A percentile compares a stretch with the other conserved stretches of the same genome.
These are phyloP conservation scores for Cynocephalus volans DNA, from an alignment of 2,113 vertebrate species.

Conservation along the genomic window DNA sequence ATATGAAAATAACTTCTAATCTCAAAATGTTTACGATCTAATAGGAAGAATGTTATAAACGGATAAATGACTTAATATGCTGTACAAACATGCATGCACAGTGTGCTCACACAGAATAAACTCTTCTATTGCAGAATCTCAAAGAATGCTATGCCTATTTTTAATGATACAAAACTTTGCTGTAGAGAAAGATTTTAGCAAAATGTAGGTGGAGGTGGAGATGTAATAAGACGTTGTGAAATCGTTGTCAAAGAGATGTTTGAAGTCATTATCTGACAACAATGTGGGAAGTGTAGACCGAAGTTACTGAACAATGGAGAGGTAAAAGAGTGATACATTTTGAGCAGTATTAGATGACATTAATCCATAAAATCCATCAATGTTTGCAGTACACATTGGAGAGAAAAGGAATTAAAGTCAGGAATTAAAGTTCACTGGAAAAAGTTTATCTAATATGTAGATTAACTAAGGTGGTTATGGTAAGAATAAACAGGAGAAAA, in stretches of 20 bases:
- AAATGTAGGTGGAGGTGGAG: background rate
- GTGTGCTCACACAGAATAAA: background rate
- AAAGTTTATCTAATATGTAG: background rate
- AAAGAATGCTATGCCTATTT: background rate
- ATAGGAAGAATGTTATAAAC: background rate
- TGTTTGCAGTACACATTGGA: background rate
- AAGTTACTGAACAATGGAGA: background rate
- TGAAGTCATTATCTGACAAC: background rate
- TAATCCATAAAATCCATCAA: background rate
- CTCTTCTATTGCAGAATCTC: background rate
- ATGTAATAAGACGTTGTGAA: background rate
- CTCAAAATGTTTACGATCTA: background rate
- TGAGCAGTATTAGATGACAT: background rate
- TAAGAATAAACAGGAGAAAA: background rate
- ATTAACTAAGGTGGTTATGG: background rate
- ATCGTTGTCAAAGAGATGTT: background rate
- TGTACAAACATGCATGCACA: background rate
- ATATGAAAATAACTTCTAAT: background rate
- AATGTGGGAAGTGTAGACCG: background rate
- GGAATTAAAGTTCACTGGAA: background rate
- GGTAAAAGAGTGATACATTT: background rate
- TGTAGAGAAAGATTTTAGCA: background rate
- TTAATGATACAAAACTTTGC: background rate
- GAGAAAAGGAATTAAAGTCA: constrained; percentile 20
- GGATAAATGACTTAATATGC: background rate